Conservation (phyloP, 2,113 vertebrate species). For the Illadopsis cleaveri region DNA sequence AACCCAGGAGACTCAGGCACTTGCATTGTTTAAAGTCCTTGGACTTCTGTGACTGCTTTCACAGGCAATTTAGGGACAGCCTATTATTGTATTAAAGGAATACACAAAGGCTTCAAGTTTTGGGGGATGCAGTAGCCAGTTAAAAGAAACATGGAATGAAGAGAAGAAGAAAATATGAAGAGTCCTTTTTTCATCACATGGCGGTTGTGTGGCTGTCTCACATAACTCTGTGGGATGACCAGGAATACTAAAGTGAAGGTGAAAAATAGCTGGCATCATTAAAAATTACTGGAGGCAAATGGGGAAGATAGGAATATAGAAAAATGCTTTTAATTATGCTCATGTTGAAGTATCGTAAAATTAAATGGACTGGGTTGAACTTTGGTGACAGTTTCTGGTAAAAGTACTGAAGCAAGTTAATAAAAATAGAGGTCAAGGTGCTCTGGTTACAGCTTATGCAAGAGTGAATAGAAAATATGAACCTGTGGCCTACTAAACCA, state of each 20-base stretch:
- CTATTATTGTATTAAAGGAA: not conserved
- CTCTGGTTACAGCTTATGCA: not conserved
- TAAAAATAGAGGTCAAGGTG: slow-evolving; percentile 51
- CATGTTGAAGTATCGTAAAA: not conserved
- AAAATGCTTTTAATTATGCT: not conserved
- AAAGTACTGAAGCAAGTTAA: slow-evolving; percentile 3
- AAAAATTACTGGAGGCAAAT: not conserved
- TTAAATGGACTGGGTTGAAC: slow-evolving; percentile 6
- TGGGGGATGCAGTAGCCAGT: not conserved
- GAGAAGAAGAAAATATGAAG: not conserved
- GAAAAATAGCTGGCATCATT: not conserved
- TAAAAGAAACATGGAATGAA: not conserved
- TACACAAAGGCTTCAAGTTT: not conserved
- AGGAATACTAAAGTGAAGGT: not conserved
- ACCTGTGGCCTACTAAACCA: not conserved
- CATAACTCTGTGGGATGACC: not conserved
- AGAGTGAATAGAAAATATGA: not conserved
- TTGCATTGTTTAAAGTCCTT: not conserved
- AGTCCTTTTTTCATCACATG: not conserved
- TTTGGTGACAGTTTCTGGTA: not conserved
- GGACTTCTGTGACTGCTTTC: not conserved
- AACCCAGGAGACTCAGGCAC: not conserved
- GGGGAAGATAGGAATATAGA: not conserved
- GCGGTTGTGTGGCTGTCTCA: not conserved
- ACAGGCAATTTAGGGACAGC: not conserved